Evolutionary conservation across 1,140 invertebrate species (phyloP).

Genomic region (Drosophila albomicans): DNA sequence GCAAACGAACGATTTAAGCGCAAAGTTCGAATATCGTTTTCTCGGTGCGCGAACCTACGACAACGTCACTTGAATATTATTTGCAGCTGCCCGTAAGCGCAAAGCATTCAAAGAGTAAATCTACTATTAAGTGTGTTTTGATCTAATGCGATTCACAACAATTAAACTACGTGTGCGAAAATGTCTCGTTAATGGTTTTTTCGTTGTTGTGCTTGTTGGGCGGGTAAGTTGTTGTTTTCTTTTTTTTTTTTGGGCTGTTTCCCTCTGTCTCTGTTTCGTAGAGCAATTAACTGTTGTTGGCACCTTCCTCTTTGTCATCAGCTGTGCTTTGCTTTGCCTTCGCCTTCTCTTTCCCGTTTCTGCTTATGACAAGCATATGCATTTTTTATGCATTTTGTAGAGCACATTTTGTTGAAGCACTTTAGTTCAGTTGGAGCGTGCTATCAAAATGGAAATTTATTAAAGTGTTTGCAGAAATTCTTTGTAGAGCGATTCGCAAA

Average conservation of each 20-base stretch:
- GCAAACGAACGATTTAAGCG: conserved; percentile 73
- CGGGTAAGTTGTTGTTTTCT: conserved; percentile 7
- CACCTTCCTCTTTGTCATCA: conserved; percentile 5
- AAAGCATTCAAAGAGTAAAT: conserved; percentile 8
- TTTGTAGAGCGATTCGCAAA: too few relatives aligned
- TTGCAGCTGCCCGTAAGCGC: conserved; percentile 31
- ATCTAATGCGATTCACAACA: conserved; percentile 6
- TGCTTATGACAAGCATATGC: conserved; percentile 17
- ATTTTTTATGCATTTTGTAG: conserved; percentile 25
- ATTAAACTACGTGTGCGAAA: not conserved
- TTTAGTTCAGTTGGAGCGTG: conserved; percentile 3
- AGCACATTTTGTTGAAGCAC: not conserved
- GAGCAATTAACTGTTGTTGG: not conserved
- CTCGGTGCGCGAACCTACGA: conserved; percentile 20
- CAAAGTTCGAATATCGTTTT: conserved; percentile 41
- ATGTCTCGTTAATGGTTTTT: not conserved
- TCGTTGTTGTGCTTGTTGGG: not conserved
- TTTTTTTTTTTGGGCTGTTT: too few relatives aligned
- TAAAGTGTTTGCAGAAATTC: not conserved
- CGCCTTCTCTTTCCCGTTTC: not conserved
- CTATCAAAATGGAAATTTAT: conserved; percentile 26
- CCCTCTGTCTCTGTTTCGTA: not conserved
- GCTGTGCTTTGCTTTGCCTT: conserved; percentile 6
- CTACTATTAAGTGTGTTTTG: not conserved
- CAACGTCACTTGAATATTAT: conserved; percentile 13